Base-by-base conservation (phyloP, 2,113 vertebrate genomes). In the Oryzias melastigma region DNA sequence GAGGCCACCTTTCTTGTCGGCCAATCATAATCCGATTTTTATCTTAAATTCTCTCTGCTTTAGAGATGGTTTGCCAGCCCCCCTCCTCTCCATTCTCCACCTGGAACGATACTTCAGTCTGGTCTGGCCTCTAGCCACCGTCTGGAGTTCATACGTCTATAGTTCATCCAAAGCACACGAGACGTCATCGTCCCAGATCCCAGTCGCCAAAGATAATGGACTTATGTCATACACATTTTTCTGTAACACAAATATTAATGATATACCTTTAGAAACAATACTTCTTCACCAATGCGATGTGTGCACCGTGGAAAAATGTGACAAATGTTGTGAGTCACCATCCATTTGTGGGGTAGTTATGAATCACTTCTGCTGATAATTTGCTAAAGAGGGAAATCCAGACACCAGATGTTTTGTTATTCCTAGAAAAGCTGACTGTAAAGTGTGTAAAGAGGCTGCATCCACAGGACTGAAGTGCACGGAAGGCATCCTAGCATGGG, bases 401-500 rank as follows among this genome's bases (percentile, higher is more conserved):
- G 46, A 45, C 29, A 41, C n/a, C 51, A 14, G 27, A 50, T 66
- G 52, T 47, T 14, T 24, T 57, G 43, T 58, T 17, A 14, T 56
- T 55, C 24, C 29, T 52, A 19, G 45, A 27, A 18, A 45, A 59
- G 46, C 46, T 64, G 59, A 20, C 44, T 74, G 25, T 45, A 70
- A 76, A 84, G 68, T 58, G 74, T 64, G 59, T 73, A 66, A 47
- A 60, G 59, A 71, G n/a, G 66, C 52, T 71, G 16, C 63, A 61
- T 56, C 63, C 24, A 66, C 1, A 12, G 35, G 8, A 12, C 35
- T 81, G 73, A 81, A 80, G 81, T 35, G 58, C 56, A 62, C 79
- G 73, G 77, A 85, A 84, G 70, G 77, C 75, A 81, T 86, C 69
- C 75, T 58, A 68, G 50, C 50, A 66, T 78, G 82, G 86, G 82